Evolutionary conservation across 1,140 invertebrate species (phyloP), one percentile per base, ranked within the genome.

Genomic region (Littorina saxatilis): DNA sequence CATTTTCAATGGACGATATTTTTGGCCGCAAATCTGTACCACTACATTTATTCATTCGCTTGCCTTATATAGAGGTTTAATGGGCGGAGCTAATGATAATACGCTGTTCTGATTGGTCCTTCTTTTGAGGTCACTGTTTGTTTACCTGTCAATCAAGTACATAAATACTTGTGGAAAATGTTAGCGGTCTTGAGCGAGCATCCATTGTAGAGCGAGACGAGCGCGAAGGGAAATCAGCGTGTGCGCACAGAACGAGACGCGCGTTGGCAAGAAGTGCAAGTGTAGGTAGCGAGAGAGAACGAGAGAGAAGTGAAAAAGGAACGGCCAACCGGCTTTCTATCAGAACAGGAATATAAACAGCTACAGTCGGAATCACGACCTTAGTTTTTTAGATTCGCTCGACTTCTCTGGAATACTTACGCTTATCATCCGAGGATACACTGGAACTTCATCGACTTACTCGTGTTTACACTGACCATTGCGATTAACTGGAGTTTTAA

Each of bases 1-100:
- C 52, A 3, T 17, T 75, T 37, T 79, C 61, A 83, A 40, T 79
- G 82, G 82, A 72, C 52, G 39, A 79, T 79, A 79, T 78, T 76
- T 81, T 76, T 2, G 70, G 66, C 70, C 40, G 20, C 68, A 29
- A 50, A 52, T 27, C 66, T 70, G 37, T 61, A 63, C 43, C 37
- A 78, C 52, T 58, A n/a, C 77, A 82, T 72, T 47, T 70, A 70
- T 74, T 79, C 72, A 80, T 80, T 55, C 73, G 29, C 52, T 2
- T 74, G 4, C 82, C 70, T n/a, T 74, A 83, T 43, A 79, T 39
- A 78, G 55, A 75, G 20, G 58, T 0, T 1, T 20, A 50, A 20
- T 1, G 47, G 82, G 82, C 55, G 82, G 77, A 55, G 78, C 55
- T 66, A 17, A 27, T 11, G 27, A 32, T 5, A 37, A 55, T n/a